Conservation (phyloP, 2,797 vertebrate genomes). For the Galaxias olidus region DNA sequence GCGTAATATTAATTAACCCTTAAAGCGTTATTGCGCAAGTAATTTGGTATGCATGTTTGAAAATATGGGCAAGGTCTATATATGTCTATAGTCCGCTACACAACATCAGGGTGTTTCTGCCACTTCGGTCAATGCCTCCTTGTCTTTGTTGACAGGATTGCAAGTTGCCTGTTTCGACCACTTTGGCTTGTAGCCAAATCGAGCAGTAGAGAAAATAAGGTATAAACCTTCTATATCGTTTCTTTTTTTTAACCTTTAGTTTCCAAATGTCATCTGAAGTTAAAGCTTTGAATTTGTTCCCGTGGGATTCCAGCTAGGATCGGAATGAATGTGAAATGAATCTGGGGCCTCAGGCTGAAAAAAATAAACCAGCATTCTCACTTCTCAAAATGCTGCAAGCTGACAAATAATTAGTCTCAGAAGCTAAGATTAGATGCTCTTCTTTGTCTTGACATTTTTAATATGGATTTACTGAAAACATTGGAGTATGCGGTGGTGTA, state of each 20-base stretch:
- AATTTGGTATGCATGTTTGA: too few relatives aligned
- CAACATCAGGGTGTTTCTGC: too few relatives aligned
- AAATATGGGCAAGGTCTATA: too few relatives aligned
- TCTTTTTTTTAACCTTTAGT: conserved; percentile 37
- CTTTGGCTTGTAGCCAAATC: conserved; percentile 18
- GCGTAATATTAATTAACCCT: too few relatives aligned
- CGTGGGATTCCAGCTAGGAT: conserved; percentile 30
- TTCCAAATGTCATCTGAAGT: conserved; percentile 63
- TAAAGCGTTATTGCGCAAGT: too few relatives aligned
- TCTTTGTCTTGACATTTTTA: conserved; percentile 18
- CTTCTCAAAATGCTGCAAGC: conserved; percentile 39
- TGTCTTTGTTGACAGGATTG: too few relatives aligned
- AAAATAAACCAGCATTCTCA: conserved; percentile 17
- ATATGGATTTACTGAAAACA: conserved; percentile 25
- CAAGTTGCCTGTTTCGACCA: too few relatives aligned
- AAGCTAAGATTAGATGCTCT: conserved; percentile 16
- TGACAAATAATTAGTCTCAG: conserved; percentile 46
- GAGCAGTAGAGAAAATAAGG: conserved; percentile 30
- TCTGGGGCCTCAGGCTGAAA: conserved; percentile 46
- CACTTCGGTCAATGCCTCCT: too few relatives aligned
- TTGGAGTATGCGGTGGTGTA: conserved; percentile 32
- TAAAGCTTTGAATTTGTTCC: conserved; percentile 35
- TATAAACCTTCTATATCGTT: conserved; percentile 29
- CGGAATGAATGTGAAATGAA: conserved; percentile 59
- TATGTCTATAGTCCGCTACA: too few relatives aligned